Base-by-base conservation (phyloP, 2,113 vertebrate species). In the Sander vitreus region DNA sequence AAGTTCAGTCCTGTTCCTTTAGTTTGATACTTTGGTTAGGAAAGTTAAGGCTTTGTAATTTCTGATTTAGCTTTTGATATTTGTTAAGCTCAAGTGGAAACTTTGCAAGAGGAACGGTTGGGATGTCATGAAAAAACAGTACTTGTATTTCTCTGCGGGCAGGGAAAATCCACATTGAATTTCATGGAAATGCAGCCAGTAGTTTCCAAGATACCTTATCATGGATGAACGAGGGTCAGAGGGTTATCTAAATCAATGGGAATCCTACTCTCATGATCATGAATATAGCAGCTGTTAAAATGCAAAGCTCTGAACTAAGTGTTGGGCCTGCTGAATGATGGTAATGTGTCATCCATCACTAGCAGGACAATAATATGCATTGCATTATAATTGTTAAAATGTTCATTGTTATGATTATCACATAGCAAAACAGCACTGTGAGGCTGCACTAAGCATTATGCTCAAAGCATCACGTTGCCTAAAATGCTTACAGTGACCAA, bases 1-100 rank as follows among this genome's bases (percentile, higher is more conserved):
- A 73, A 51, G 89, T 86, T 70, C 64, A 80, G 70, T 83, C 91
- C 64, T 91, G 90, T 48, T 68, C 51, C 83, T 50, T 65, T 51
- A 66, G 19, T 13, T 3, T 13, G 45, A 64, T 63, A 33, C n/a
- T 53, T 53, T 36, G n/a, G 4, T 21, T 63, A 19, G 21, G 21
- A 53, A 65, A n/a, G n/a, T 73, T 60, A 55, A 75, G 19, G 16
- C 45, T 65, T 21, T 39, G 63, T 1, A 30, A 23, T 33, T 60
- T 72, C 27, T 60, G 25, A 76, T 62, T 62, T 7, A 59, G n/a
- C 6, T 62, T 69, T 66, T 36, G 5, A 63, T 74, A 63, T 65
- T 63, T 68, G 10, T 65, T 53, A 15, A 30, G 45, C 51, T 63
- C 0, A 39, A 11, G 27, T 14, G 21, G 55, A 58, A 58, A 7